These are phyloP conservation scores for Elephas maximus DNA, from an alignment of 2,113 vertebrate genomes.

Conservation along the genomic window DNA sequence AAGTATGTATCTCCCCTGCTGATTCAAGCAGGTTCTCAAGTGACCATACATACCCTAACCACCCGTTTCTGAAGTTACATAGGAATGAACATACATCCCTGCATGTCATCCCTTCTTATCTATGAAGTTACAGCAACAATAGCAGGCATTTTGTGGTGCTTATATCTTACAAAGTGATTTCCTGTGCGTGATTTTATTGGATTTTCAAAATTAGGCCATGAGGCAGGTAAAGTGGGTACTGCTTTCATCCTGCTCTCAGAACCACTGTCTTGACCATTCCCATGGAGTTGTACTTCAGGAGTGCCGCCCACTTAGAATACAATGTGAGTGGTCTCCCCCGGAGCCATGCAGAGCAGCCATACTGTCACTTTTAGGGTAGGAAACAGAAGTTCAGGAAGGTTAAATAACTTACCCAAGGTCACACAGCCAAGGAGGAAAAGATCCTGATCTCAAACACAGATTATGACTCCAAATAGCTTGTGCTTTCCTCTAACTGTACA, in stretches of 20 bases:
- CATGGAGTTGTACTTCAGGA: not conserved
- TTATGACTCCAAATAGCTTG: not conserved
- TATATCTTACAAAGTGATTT: not conserved
- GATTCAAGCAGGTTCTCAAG: not conserved
- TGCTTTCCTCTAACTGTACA: not conserved
- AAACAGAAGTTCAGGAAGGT: not conserved
- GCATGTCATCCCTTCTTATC: not conserved
- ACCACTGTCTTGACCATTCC: not conserved
- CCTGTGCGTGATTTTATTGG: not conserved
- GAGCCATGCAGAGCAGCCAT: not conserved
- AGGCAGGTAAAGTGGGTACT: not conserved
- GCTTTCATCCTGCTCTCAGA: not conserved
- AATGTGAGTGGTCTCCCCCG: not conserved
- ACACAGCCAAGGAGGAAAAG: not conserved
- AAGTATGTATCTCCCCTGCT: not conserved
- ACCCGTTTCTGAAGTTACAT: not conserved
- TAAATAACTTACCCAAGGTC: not conserved
- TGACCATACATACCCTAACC: not conserved
- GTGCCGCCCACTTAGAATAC: rapidly evolving
- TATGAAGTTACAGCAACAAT: not conserved
- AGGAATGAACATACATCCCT: not conserved
- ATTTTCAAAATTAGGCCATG: conserved; percentile 3
- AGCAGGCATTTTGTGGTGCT: not conserved
- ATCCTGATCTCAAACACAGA: not conserved
- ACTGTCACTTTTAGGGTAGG: not conserved